phyloP scores from a whole-genome alignment of 2,888 invertebrate genomes.

The Trichogramma evanescens region DNA sequence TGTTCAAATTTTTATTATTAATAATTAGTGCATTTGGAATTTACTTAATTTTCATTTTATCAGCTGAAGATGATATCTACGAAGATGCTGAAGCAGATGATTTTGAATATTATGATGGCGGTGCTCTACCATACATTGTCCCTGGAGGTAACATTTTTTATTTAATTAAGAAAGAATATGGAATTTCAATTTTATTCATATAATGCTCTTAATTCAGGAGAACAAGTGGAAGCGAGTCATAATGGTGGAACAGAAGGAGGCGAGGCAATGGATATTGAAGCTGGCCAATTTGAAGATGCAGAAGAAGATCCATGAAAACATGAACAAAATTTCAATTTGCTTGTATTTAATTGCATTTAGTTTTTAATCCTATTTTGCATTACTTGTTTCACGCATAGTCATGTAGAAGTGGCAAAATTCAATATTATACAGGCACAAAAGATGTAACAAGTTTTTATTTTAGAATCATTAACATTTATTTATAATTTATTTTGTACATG shows the following conservation, averaged over 20 bases:
- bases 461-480: conserved; percentile 41
- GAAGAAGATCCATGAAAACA: conserved; percentile 48
- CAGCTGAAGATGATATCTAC: conserved; percentile 49
- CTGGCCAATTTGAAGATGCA: conserved; percentile 56
- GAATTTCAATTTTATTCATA: not conserved
- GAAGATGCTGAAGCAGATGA: conserved; percentile 49
- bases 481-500: conserved; percentile 46
- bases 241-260: conserved; percentile 40
- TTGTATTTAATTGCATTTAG: conserved; percentile 37
- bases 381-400: conserved; percentile 31
- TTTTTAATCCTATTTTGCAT: conserved; percentile 32
- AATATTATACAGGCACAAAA: conserved; percentile 28
- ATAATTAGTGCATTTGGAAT: not conserved
- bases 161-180: not conserved
- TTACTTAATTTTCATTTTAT: conserved; percentile 10
- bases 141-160: conserved; percentile 32
- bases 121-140: conserved; percentile 43
- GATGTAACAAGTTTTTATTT: conserved; percentile 21
- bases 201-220: conserved; percentile 27
- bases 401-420: conserved; percentile 31
- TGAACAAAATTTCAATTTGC: conserved; percentile 21
- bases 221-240: conserved; percentile 45
- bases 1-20: not conserved
- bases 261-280: conserved; percentile 49
- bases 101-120: conserved; percentile 46